Conservation (phyloP, 2,113 vertebrate species). For the Tricholaema leucomelas region DNA sequence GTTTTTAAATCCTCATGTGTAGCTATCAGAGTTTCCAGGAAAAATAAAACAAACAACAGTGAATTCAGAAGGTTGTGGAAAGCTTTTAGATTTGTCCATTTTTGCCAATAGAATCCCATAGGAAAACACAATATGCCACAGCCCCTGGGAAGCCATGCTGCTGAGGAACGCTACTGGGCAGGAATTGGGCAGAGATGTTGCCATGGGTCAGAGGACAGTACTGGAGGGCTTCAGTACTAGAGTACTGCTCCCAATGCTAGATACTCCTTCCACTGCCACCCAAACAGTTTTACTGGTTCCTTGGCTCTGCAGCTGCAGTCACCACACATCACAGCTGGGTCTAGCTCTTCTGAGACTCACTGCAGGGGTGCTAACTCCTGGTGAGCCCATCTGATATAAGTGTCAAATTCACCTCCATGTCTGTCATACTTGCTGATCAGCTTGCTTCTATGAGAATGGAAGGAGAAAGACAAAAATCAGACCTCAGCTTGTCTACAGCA, state of each 20-base stretch:
- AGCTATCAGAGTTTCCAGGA: not conserved
- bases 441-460: not conserved
- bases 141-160: accelerated
- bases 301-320: not conserved
- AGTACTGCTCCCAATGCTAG: not conserved
- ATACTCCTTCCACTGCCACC: too few species aligned
- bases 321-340: not conserved
- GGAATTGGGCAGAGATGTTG: not conserved
- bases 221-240: not conserved
- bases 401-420: not conserved
- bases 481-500: accelerated
- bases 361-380: accelerated
- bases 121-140: not conserved
- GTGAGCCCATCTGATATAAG: not conserved
- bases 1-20: not conserved
- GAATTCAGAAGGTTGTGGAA: not conserved
- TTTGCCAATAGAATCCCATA: not conserved
- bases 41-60: too few species aligned
- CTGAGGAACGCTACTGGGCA: not conserved
- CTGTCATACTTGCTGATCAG: not conserved
- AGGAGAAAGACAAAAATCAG: not conserved
- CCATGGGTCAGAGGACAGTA: not conserved
- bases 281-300: accelerated
- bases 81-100: not conserved
- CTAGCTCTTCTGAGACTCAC: not conserved